Evolutionary conservation across 2,888 invertebrate genomes (phyloP).

Genomic region (Agriotes lineatus): DNA sequence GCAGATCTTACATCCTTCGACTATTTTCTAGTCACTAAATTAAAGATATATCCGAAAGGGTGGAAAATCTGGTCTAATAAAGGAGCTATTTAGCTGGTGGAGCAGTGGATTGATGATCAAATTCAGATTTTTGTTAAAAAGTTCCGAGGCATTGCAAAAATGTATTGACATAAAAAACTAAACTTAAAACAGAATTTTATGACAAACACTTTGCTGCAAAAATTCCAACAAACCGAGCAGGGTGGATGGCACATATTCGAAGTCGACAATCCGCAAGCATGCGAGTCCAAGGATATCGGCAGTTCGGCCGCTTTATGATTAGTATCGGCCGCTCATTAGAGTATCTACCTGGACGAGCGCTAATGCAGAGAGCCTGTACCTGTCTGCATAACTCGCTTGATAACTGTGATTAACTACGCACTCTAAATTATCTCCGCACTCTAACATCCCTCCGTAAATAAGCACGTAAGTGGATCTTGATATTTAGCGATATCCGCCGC

Average conservation of each 20-base stretch:
- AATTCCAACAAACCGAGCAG: too few relatives aligned
- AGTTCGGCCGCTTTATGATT: slow-evolving; percentile 41
- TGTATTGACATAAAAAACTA: too few relatives aligned
- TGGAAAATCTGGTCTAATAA: too few relatives aligned
- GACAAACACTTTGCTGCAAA: too few relatives aligned
- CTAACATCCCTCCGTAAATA: slow-evolving; percentile 38
- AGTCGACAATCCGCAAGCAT: slow-evolving; percentile 19
- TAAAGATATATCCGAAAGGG: too few relatives aligned
- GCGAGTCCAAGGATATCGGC: slow-evolving; percentile 24
- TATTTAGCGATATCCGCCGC: slow-evolving; percentile 37
- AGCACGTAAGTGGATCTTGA: slow-evolving; percentile 36
- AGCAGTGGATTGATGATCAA: too few relatives aligned
- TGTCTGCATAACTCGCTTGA: slow-evolving; percentile 43
- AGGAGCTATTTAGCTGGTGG: too few relatives aligned
- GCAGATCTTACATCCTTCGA: too few relatives aligned
- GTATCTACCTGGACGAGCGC: slow-evolving; percentile 38
- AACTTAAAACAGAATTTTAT: too few relatives aligned
- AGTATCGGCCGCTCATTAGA: slow-evolving; percentile 42
- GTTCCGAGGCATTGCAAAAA: too few relatives aligned
- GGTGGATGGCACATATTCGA: neutral
- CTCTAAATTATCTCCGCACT: slow-evolving; percentile 42
- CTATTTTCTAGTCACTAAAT: too few relatives aligned
- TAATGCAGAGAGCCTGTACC: slow-evolving; percentile 42
- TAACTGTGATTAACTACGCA: slow-evolving; percentile 44
- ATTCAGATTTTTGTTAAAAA: too few relatives aligned